Base-by-base conservation (phyloP, 2,888 invertebrate species). In the Gymnosoma rotundatum region DNA sequence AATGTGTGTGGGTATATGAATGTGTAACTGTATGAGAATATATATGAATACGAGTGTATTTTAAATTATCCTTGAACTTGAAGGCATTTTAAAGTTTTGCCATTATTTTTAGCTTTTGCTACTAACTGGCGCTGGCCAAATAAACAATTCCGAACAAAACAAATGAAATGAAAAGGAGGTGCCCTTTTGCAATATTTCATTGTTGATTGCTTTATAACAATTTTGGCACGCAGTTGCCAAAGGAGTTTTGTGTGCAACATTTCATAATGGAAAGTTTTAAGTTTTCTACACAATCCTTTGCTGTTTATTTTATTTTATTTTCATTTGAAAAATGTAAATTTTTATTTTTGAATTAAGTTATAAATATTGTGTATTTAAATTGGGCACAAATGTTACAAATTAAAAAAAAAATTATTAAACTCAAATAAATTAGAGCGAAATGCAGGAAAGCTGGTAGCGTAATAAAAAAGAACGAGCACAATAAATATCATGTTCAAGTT, bases 51-150 rank as follows among this genome's bases (percentile, higher is more conserved):
- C 5, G 36, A 45, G n/a, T 42, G 45, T 20, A 50, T 38, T 38
- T 76, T 52, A 78, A 79, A 78, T 73, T 74, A 78, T 84, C 84
- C 84, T 84, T 84, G 84, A 84, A 84, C 84, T 84, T 84, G 78
- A 66, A 81, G 81, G 54, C 81, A 84, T 84, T 81, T 78, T n/a
- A 20, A 76, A 63, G 56, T 83, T 76, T 61, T 76, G 63, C 52
- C 52, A 73, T 66, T 50, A 67, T 80, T 66, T 60, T 52, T 9
- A 61, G 42, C 45, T 61, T 70, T 58, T 25, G 16, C 18, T 70
- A 69, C 12, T 14, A 3, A 64, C n/a, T 52, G 38, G 9, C 69
- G 21, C 21, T 60, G 42, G 50, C 67, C 20, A 76, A 52, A 54
- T 61, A 3, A 45, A 1, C 45, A 48, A 48, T 64, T 42, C 9